These are phyloP conservation scores for Oxystoma pomonae DNA, from an alignment of 2,888 invertebrate species.

Conservation along the genomic window DNA sequence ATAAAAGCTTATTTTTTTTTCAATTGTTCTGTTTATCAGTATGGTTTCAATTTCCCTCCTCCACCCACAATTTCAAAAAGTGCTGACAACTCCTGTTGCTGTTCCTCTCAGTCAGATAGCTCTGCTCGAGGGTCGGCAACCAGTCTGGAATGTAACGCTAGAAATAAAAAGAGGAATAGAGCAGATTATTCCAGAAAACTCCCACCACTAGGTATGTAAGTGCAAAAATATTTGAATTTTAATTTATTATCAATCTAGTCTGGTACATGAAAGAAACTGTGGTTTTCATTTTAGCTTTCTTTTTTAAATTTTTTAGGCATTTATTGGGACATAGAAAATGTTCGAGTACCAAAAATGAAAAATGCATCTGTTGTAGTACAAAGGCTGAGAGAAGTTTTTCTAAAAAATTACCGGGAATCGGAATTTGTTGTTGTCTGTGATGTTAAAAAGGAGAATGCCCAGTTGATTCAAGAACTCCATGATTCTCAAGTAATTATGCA, in stretches of 20 bases:
- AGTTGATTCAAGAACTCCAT: constrained; percentile 76
- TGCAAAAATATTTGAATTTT: no score
- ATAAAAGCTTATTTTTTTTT: no score
- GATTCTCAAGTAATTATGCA: constrained; percentile 65
- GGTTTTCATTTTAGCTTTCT: background rate
- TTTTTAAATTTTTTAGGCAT: constrained; percentile 53
- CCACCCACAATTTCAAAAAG: background rate
- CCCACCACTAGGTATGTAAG: constrained; percentile 55
- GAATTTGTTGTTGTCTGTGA: constrained; percentile 91
- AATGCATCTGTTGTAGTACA: constrained; percentile 76
- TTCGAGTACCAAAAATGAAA: constrained; percentile 76
- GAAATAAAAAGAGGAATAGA: constrained; percentile 27
- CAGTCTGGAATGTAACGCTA: constrained; percentile 5
- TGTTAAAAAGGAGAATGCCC: constrained; percentile 72
- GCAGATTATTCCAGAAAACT: constrained; percentile 34
- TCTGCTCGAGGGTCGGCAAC: constrained; percentile 6
- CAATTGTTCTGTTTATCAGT: background rate
- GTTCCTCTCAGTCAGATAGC: constrained; percentile 16
- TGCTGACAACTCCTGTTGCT: constrained; percentile 16
- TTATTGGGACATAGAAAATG: constrained; percentile 94
- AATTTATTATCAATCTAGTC: background rate
- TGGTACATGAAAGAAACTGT: background rate
- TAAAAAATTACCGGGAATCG: constrained; percentile 71
- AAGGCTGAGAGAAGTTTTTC: constrained; percentile 71
- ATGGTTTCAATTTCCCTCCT: background rate